Evolutionary conservation across 2,797 vertebrate species (phyloP), one percentile per base, ranked within the genome.

Genomic region (Lepidocolaptes lacrymiger): DNA sequence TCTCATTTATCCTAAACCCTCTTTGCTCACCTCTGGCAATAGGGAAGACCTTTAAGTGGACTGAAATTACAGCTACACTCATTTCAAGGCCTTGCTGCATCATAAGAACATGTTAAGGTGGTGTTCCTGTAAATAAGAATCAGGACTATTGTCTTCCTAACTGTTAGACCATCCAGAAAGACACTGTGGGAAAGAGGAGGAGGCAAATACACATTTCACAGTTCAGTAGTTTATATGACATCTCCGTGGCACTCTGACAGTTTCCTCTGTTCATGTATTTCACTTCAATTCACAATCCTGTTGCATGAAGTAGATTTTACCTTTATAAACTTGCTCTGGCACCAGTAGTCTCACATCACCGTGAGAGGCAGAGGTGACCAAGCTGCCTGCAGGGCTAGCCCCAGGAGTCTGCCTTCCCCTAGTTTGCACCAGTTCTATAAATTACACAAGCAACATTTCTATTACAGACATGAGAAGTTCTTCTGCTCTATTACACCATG

Each of bases 181-280:
- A 79, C 63, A 75, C 51, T 62, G 67, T 54, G 36, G 48, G 66
- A 61, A 93, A 93, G 72, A 88, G 48, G 49, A 85, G 55, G 71
- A 90, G 71, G 58, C 59, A 95, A 94, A 95, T 75, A 82, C 41
- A 72, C 64, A 71, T 96, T 96, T 96, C 82, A 92, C 85, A 91
- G 93, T 91, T 95, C 91, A 95, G 41, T 89, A 81, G 64, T 67
- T 96, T 93, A 86, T 88, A 88, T 68, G 79, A 92, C 81, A 92
- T 94, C 51, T 78, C 68, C 0, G 0, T 77, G 89, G 68, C 64
- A 58, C 46, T 84, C 91, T 93, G 87, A 91, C 80, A 67, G 63
- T 71, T 89, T 93, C 55, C n/a, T 43, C 78, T 67, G 64, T 84
- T 81, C 67, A 34, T 92, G 30, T 66, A 90, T 91, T 94, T 94